phyloP scores from a whole-genome alignment of 2,797 vertebrate genomes.

The Pachyuromys duprasi region DNA sequence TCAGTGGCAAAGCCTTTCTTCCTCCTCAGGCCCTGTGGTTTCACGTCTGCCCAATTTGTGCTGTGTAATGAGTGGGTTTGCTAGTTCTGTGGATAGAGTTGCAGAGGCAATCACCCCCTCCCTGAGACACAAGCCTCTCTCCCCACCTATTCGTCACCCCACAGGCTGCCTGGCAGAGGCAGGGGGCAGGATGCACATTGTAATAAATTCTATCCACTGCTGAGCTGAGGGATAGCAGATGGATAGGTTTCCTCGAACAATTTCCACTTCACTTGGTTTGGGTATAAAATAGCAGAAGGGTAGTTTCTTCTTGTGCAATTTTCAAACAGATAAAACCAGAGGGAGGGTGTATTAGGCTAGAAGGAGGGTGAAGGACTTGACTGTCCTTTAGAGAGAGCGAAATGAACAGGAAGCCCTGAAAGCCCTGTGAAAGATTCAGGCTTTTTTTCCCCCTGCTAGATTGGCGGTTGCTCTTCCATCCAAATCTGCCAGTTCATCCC shows the following conservation, averaged over 20 bases:
- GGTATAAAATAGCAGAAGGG: slow-evolving; percentile 79
- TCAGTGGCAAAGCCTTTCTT: not conserved
- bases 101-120: slow-evolving; percentile 63
- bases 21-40: not conserved
- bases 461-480: slow-evolving; percentile 60
- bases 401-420: slow-evolving; percentile 59
- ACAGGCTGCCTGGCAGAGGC: slow-evolving; percentile 78
- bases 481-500: slow-evolving; percentile 77
- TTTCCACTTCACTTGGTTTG: slow-evolving; percentile 83
- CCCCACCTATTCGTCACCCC: slow-evolving; percentile 71
- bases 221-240: slow-evolving; percentile 82
- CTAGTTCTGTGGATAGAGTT: slow-evolving; percentile 53
- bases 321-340: slow-evolving; percentile 77
- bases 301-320: slow-evolving; percentile 79
- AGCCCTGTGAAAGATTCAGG: slow-evolving; percentile 35
- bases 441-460: slow-evolving; percentile 49
- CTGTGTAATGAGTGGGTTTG: slow-evolving; percentile 67
- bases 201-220: slow-evolving; percentile 81
- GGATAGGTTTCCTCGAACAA: slow-evolving; percentile 76
- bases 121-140: slow-evolving; percentile 61
- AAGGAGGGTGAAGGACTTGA: slow-evolving; percentile 38
- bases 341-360: slow-evolving; percentile 54
- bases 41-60: not conserved
- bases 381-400: slow-evolving; percentile 72
- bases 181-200: slow-evolving; percentile 72